Conservation (phyloP, 2,113 vertebrate species). For the Zosterops lateralis region DNA sequence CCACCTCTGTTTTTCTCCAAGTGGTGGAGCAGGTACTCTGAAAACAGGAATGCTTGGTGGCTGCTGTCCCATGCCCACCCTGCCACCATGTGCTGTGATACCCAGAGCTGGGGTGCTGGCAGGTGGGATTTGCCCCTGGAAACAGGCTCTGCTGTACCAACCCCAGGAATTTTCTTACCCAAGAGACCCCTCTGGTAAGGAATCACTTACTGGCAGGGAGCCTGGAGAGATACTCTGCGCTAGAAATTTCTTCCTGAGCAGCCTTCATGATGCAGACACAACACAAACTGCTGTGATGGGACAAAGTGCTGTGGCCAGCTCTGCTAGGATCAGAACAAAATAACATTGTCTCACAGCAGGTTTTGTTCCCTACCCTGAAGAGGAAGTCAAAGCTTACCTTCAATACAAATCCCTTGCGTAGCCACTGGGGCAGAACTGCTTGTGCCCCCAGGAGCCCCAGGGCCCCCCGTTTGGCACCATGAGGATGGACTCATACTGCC, state of each 20-base stretch:
- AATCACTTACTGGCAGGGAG: not conserved
- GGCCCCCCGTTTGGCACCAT: not conserved
- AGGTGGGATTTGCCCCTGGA: not conserved
- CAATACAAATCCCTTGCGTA: not conserved
- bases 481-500: not conserved
- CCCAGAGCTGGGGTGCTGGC: not conserved
- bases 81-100: not conserved
- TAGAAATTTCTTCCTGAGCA: not conserved
- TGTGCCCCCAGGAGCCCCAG: not conserved
- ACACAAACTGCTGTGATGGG: not conserved
- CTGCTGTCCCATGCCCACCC: not conserved
- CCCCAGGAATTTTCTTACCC: not conserved
- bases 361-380: not conserved
- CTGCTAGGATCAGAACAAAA: not conserved
- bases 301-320: not conserved
- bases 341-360: not conserved
- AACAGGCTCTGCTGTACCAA: not conserved
- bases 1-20: not conserved
- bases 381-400: not conserved
- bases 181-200: not conserved
- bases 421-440: not conserved
- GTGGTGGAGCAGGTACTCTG: fast-evolving
- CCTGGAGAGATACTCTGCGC: fast-evolving
- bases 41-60: not conserved
- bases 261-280: not conserved